Conservation (phyloP, 2,113 vertebrate genomes). For the Laticauda laticaudata region DNA sequence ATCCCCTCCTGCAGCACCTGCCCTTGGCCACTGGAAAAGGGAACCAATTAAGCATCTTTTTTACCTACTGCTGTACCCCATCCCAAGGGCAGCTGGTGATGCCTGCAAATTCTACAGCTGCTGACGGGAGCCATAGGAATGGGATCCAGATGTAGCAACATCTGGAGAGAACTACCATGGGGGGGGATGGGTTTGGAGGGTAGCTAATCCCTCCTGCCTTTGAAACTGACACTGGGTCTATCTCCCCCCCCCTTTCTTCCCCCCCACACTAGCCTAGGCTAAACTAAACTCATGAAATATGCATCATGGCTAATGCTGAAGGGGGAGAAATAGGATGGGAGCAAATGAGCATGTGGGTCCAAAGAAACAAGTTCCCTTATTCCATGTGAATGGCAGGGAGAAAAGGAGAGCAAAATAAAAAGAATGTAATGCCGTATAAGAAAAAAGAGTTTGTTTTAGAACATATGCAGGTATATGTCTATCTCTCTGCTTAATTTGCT, state of each 20-base stretch:
- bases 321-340: neutral
- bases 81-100: constrained; percentile 29
- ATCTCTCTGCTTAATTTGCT: neutral
- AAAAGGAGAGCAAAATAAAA: neutral
- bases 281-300: neutral
- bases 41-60: neutral
- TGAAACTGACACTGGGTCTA: constrained; percentile 26
- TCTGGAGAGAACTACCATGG: constrained; percentile 17
- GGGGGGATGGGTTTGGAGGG: constrained; percentile 29
- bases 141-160: constrained; percentile 34
- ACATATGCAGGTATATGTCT: neutral
- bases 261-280: neutral
- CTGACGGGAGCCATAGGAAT: constrained; percentile 3
- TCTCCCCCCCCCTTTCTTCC: neutral
- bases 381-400: neutral
- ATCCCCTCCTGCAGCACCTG: neutral
- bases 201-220: neutral
- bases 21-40: neutral
- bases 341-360: no score
- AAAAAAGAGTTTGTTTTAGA: neutral
- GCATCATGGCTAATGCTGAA: no score
- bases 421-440: neutral
- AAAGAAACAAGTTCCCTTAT: neutral
- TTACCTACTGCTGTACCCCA: neutral
- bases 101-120: constrained; percentile 5